Conservation (phyloP, 2,888 invertebrate species). For the Drosophila gaucha region DNA sequence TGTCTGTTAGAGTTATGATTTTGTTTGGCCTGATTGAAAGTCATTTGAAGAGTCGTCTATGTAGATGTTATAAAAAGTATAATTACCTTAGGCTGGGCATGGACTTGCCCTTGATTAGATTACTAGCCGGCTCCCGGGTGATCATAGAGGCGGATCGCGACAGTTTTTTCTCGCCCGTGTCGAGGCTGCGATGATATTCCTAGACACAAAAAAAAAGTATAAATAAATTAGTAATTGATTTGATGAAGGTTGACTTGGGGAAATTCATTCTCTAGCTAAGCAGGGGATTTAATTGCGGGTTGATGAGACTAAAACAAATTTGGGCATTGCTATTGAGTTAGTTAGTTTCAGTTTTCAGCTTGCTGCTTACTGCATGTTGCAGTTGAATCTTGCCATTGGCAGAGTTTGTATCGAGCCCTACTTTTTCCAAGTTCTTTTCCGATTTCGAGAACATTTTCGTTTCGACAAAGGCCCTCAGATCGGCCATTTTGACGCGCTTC, state of each 20-base stretch:
- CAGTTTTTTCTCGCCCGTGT: constrained; percentile 91
- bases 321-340: constrained; percentile 24
- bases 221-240: not conserved
- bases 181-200: constrained; percentile 93
- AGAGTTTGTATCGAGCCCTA: constrained; percentile 88
- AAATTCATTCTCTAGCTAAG: no score
- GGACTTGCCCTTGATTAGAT: constrained; percentile 96
- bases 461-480: constrained; percentile 95
- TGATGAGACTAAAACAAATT: not conserved
- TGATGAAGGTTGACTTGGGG: no score
- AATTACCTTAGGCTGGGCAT: constrained; percentile 96
- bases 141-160: constrained; percentile 89
- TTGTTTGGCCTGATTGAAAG: constrained; percentile 39
- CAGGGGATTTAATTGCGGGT: constrained; percentile 34
- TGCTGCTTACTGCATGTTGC: constrained; percentile 87
- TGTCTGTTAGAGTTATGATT: constrained; percentile 25
- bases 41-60: not conserved
- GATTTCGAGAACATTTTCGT: constrained; percentile 96
- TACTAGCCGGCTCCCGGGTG: constrained; percentile 88
- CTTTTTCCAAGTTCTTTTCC: constrained; percentile 95
- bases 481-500: constrained; percentile 95
- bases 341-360: constrained; percentile 34
- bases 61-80: not conserved
- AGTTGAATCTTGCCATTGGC: constrained; percentile 86
- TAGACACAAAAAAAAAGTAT: constrained; percentile 77